A percentile compares a stretch with the other conserved stretches of the same genome.
Conservation (phyloP, 2,797 vertebrate species). For the Myoxocephalus aenaeus region DNA sequence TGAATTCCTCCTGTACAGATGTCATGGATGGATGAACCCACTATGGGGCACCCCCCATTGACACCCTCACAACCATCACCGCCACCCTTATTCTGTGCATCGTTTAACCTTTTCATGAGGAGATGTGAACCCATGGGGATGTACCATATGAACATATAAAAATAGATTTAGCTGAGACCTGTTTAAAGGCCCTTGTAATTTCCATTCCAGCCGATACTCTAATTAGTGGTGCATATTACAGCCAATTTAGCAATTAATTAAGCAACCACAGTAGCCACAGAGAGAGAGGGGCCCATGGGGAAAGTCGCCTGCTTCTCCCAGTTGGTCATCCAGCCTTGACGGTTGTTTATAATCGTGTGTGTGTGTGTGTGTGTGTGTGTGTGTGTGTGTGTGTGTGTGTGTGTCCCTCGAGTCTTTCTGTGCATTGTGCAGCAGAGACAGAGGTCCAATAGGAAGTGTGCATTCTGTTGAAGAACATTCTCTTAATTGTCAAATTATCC, state of each 20-base stretch:
- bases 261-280: background rate
- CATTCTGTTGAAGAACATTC: background rate
- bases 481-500: background rate
- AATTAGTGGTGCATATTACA: slow-evolving; percentile 2
- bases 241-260: slow-evolving; percentile 9
- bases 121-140: background rate
- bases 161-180: background rate
- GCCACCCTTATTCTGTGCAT: background rate
- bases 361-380: background rate
- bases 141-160: background rate
- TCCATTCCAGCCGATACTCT: background rate
- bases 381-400: background rate
- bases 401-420: slow-evolving; percentile 21
- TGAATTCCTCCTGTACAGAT: background rate
- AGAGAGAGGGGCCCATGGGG: background rate
- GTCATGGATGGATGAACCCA: background rate
- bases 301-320: background rate
- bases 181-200: background rate
- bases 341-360: background rate
- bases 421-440: slow-evolving; percentile 31
- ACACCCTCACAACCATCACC: background rate
- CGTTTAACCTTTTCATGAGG: too few species aligned
- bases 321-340: slow-evolving; percentile 19
- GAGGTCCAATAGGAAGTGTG: background rate
- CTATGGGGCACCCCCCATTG: background rate